These are phyloP conservation scores for Phymatocera aterrima DNA, from an alignment of 2,888 invertebrate species.

Conservation along the genomic window DNA sequence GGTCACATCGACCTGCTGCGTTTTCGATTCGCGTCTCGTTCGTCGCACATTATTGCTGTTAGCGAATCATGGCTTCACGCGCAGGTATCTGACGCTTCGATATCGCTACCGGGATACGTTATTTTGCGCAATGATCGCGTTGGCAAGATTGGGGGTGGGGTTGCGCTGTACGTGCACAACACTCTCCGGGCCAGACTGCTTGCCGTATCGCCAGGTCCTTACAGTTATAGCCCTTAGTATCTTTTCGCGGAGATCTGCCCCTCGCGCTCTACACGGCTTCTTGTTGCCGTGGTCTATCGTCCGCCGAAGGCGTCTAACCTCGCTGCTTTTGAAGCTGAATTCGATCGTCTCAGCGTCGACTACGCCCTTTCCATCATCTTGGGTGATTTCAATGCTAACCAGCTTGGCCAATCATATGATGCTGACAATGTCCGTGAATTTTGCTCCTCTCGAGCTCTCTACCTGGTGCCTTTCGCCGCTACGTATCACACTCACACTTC, in stretches of 20 bases:
- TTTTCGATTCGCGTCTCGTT: neutral
- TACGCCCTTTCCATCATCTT: neutral
- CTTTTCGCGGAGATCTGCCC: neutral
- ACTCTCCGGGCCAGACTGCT: neutral
- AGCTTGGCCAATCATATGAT: neutral
- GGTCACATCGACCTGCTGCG: neutral
- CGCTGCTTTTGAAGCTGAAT: neutral
- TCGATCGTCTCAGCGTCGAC: neutral
- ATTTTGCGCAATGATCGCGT: neutral
- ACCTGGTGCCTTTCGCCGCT: neutral
- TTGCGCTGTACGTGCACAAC: neutral
- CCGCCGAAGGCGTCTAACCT: constrained; percentile 8
- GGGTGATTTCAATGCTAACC: neutral
- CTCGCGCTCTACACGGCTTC: neutral
- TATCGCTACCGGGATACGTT: neutral
- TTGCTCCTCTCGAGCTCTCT: neutral
- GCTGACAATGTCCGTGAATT: neutral
- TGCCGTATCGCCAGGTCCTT: neutral
- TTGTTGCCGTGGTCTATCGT: neutral
- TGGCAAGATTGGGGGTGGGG: neutral
- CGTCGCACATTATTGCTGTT: neutral
- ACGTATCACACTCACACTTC: neutral
- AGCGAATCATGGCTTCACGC: neutral
- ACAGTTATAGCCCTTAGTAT: neutral
- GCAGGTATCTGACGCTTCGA: neutral